phyloP scores from a whole-genome alignment of 2,113 vertebrate species.

The Marcusenius ussheri region DNA sequence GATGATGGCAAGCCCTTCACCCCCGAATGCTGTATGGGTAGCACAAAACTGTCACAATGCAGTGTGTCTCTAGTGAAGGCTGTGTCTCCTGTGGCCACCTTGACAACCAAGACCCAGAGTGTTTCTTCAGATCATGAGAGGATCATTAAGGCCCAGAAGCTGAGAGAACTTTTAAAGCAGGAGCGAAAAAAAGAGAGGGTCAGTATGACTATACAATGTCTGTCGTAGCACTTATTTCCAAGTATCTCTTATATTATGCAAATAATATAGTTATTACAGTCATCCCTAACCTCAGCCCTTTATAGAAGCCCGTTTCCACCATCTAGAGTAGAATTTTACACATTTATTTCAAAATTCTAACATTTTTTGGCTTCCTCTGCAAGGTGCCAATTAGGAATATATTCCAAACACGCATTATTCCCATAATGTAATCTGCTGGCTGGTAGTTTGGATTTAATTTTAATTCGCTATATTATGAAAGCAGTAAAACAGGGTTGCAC shows the following conservation, averaged over 20 bases:
- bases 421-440: not conserved
- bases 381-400: not conserved
- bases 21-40: not conserved
- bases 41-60: not conserved
- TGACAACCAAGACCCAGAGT: constrained; percentile 60
- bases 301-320: not conserved
- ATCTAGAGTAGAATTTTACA: not conserved
- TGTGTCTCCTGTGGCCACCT: constrained; percentile 27
- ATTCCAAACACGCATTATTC: not conserved
- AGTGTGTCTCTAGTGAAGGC: constrained; percentile 23
- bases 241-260: not conserved
- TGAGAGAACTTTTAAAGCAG: constrained; percentile 79
- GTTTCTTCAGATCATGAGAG: constrained; percentile 72
- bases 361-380: not conserved
- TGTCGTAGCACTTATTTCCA: not conserved
- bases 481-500: not conserved
- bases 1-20: not conserved
- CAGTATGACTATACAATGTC: constrained; percentile 16
- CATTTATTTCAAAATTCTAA: not conserved
- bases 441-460: not conserved
- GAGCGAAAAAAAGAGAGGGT: constrained; percentile 83
- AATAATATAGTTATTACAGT: not conserved
- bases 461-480: not conserved
- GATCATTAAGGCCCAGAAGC: constrained; percentile 76
- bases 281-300: not conserved